Percentiles rank a stretch among this genome's conserved stretches.
Evolutionary conservation across 35 echinoderm and acorn worm species (phyloP).

Genomic region (Diadema setosum): DNA sequence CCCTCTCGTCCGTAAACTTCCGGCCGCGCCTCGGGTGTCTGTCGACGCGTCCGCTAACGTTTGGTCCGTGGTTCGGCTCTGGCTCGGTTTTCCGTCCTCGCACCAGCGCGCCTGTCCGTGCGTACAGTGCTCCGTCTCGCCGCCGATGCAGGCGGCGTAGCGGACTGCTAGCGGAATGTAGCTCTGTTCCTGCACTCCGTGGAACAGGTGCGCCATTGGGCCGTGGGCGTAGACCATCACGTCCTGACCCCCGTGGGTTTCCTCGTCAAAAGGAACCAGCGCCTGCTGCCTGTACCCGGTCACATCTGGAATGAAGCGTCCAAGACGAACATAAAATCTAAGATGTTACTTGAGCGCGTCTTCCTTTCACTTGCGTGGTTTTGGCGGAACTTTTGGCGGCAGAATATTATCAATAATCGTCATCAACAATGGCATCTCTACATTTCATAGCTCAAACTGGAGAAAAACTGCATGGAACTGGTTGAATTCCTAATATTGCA

Average conservation of each 20-base stretch:
- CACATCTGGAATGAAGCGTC: background rate
- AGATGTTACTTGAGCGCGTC: background rate
- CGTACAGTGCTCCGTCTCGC: slow-evolving; percentile 10
- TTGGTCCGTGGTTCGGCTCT: background rate
- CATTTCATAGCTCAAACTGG: no score
- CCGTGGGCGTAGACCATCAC: slow-evolving; percentile 79
- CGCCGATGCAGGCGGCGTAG: slow-evolving; percentile 75
- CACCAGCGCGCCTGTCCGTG: background rate
- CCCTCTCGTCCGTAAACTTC: background rate
- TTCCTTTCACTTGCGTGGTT: no score
- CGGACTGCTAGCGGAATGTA: slow-evolving; percentile 82
- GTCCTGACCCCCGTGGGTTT: slow-evolving; percentile 83
- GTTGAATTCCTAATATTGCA: no score
- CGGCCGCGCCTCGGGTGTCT: no score
- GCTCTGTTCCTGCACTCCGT: slow-evolving; percentile 81
- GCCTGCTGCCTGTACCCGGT: slow-evolving; percentile 39
- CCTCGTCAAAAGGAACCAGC: slow-evolving; percentile 29
- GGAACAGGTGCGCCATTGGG: slow-evolving; percentile 82
- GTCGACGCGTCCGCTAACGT: background rate
- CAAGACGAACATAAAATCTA: background rate
- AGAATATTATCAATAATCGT: no score
- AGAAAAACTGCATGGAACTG: no score
- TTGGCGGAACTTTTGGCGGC: no score
- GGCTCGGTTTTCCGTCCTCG: background rate
- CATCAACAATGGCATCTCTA: no score